Base-by-base conservation (phyloP, 2,113 vertebrate genomes). In the Rhinichthys klamathensis region DNA sequence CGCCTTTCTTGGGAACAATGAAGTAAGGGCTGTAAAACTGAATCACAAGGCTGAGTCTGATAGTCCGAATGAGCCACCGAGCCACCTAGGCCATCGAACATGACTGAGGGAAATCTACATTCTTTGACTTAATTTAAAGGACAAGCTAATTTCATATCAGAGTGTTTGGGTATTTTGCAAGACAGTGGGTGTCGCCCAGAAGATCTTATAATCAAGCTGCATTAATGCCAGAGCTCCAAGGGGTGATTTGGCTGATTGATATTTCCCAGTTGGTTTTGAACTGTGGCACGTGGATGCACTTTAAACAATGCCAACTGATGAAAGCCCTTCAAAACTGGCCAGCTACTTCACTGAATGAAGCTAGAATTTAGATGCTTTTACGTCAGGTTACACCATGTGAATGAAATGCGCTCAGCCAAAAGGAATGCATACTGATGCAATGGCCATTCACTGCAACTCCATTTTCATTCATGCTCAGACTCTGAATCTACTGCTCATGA, bases 371-470 rank as follows among this genome's bases (percentile, higher is more conserved):
- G 87, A 86, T 74, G 75, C 69, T 83, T 77, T 88, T 56, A 85
- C 76, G 56, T 89, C 83, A 83, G 51, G 85, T 72, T 84, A 56
- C 83, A 65, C 88, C 84, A 83, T 88, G 86, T 88, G 89, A 88
- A 90, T 86, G 60, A 32, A 61, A 86, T 90, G 89, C 49, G 80
- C 84, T 90, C 88, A 91, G 85, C 74, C 41, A 13, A 85, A 77
- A 88, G 89, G 84, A 90, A 91, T 89, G 87, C 87, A 79, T 67
- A 5, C 81, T 87, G 73, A 84, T 83, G 85, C 78, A 60, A 76
- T 49, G 63, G 81, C 82, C 89, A 82, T 89, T 90, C 87, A 85
- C 73, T 58, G 72, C 32, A 76, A 51, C 65, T 74, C 75, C 56
- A 18, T 82, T 60, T 72, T 87, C 86, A 77, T 88, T 90, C 87